Percentiles rank a stretch among this genome's conserved stretches.
These are phyloP conservation scores for Neogobius melanostomus DNA, from an alignment of 2,113 vertebrate species.

Conservation along the genomic window DNA sequence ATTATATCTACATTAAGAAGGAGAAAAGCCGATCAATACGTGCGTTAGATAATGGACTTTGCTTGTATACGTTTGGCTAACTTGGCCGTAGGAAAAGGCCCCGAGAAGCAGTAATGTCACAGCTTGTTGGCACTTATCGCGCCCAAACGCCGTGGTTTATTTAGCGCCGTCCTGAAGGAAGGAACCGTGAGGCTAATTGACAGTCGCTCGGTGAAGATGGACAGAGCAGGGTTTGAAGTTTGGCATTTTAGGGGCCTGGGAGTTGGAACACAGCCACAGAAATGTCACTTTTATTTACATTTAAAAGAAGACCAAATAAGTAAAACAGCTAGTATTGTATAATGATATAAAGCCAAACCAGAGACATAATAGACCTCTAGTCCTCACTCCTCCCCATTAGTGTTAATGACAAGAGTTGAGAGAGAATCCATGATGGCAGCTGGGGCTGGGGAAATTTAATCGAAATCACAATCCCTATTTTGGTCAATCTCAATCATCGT, in stretches of 20 bases:
- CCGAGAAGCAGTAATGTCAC: neutral
- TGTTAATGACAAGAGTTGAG: too few species aligned
- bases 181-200: neutral
- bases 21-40: neutral
- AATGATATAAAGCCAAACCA: too few species aligned
- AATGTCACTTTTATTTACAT: too few species aligned
- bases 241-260: neutral
- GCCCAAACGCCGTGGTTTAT: neutral
- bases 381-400: too few species aligned
- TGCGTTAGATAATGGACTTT: conserved; percentile 9
- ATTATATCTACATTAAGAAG: conserved; percentile 2
- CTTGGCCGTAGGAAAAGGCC: neutral
- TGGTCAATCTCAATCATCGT: too few species aligned
- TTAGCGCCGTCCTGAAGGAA: neutral
- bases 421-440: too few species aligned
- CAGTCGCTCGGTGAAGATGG: neutral
- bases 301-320: too few species aligned
- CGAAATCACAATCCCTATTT: too few species aligned
- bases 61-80: neutral
- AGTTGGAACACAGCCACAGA: too few species aligned
- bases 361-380: too few species aligned
- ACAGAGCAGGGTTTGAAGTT: neutral
- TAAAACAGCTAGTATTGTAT: too few species aligned
- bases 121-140: neutral
- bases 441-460: too few species aligned